These are phyloP conservation scores for Paramormyrops kingsleyae DNA, from an alignment of 2,113 vertebrate species.

Conservation along the genomic window DNA sequence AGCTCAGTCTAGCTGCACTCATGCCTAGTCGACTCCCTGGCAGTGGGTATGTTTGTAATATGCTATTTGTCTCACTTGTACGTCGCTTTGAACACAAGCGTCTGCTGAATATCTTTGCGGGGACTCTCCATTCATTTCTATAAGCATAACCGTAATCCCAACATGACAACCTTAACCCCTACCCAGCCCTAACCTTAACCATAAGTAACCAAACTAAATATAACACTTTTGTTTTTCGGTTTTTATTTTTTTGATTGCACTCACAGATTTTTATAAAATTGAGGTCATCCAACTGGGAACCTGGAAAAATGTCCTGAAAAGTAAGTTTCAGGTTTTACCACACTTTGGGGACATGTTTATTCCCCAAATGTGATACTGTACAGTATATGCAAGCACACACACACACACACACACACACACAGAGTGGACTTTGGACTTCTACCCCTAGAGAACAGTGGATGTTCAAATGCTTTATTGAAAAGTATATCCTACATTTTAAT, in stretches of 20 bases:
- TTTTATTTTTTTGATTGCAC: not conserved
- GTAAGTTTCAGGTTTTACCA: not conserved
- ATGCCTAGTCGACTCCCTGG: not conserved
- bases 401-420: not conserved
- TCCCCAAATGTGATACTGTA: too few relatives aligned
- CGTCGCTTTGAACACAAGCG: not conserved
- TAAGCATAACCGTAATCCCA: not conserved
- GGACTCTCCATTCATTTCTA: not conserved
- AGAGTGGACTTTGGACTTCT: not conserved
- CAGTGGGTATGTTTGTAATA: not conserved
- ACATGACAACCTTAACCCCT: not conserved
- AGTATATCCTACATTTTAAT: not conserved
- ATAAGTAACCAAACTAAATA: not conserved
- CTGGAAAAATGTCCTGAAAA: too few relatives aligned
- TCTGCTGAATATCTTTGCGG: not conserved
- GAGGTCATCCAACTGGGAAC: too few relatives aligned
- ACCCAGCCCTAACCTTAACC: not conserved
- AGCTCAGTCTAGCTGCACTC: not conserved
- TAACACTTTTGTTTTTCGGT: not conserved
- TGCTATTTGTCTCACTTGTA: not conserved
- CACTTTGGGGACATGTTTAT: too few relatives aligned
- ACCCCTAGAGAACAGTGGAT: not conserved
- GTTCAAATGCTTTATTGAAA: not conserved
- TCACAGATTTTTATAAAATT: too few relatives aligned
- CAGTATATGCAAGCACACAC: too few relatives aligned